Conservation (phyloP, 2,797 vertebrate genomes). For the Malurus leucopterus region DNA sequence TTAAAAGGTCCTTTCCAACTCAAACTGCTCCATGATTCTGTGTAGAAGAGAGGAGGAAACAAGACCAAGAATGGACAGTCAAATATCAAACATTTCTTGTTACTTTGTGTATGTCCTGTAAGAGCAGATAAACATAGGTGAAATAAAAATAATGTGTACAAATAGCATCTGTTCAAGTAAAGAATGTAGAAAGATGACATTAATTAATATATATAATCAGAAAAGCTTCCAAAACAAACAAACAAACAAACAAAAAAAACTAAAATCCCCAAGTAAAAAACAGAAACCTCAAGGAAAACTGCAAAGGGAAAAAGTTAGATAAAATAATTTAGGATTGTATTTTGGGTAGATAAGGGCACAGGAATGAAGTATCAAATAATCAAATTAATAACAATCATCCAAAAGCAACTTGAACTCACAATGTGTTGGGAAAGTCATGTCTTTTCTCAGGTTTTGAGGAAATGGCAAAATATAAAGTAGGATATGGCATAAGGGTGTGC, state of each 20-base stretch:
- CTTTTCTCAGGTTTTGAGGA: not conserved
- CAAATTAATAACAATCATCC: not conserved
- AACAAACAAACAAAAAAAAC: not conserved
- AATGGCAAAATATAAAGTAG: not conserved
- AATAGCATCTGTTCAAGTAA: not conserved
- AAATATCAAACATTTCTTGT: not conserved
- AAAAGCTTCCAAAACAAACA: accelerated
- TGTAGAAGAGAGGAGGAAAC: not conserved
- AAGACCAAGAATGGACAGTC: not conserved
- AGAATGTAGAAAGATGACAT: not conserved
- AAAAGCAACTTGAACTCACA: not conserved
- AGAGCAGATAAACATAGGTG: not conserved
- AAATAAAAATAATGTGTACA: not conserved
- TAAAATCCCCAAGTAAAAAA: not conserved
- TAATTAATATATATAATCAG: not conserved
- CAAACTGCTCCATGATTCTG: not conserved
- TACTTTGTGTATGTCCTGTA: not conserved
- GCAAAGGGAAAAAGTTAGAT: not conserved
- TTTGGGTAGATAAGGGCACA: not conserved
- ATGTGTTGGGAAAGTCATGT: not conserved
- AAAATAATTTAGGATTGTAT: not conserved
- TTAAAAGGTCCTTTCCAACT: not conserved
- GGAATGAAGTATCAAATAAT: not conserved
- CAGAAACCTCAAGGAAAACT: not conserved
- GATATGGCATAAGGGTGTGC: not conserved